A percentile compares a stretch with the other conserved stretches of the same genome.
Evolutionary conservation across 2,888 invertebrate genomes (phyloP).

Genomic region (Hydroisotoma schaefferi): DNA sequence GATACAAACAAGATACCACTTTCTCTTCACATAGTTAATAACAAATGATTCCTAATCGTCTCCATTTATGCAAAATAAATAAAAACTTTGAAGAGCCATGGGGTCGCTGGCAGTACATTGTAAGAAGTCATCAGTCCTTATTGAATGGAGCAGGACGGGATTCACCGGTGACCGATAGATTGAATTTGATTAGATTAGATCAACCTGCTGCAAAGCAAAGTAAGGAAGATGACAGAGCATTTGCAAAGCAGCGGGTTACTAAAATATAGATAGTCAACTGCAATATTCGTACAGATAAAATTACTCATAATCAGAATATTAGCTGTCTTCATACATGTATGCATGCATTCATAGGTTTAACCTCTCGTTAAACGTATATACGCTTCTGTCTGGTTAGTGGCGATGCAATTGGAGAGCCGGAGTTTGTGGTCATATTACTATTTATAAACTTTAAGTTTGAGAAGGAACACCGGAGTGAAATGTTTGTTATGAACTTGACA

Average conservation of each 20-base stretch:
- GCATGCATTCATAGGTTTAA: too few species aligned
- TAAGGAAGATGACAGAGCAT: conserved; percentile 41
- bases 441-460: too few species aligned
- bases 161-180: too few species aligned
- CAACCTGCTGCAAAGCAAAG: conserved; percentile 3
- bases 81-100: not conserved
- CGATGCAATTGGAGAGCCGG: too few species aligned
- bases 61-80: not conserved
- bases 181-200: conserved; percentile 17
- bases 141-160: not conserved
- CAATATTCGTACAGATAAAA: conserved; percentile 1
- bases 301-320: not conserved
- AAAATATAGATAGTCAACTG: conserved; percentile 12
- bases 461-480: too few species aligned
- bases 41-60: not conserved
- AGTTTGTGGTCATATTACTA: too few species aligned
- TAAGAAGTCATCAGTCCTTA: not conserved
- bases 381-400: too few species aligned
- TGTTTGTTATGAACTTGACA: too few species aligned
- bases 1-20: too few species aligned
- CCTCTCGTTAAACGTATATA: too few species aligned
- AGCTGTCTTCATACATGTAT: too few species aligned
- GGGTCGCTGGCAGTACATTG: not conserved
- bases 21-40: too few species aligned
- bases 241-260: conserved; percentile 44